Percentiles rank a stretch among this genome's conserved stretches.
phyloP scores from a whole-genome alignment of 2,888 invertebrate species.

The Tetrapedia diversipes region DNA sequence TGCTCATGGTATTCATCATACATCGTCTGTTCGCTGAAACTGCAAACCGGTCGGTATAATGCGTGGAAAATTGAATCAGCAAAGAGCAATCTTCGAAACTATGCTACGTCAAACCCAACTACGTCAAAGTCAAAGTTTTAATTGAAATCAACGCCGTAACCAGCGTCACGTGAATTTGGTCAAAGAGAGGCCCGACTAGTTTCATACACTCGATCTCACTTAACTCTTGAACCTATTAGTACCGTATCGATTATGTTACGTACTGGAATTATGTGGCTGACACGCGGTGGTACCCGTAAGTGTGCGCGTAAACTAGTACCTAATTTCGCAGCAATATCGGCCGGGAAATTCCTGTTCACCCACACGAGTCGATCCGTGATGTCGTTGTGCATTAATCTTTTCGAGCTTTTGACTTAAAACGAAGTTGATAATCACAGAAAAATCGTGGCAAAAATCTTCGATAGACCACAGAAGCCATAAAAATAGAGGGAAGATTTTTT shows the following conservation, averaged over 20 bases:
- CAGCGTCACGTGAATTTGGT: conserved; percentile 66
- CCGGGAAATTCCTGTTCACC: conserved; percentile 6
- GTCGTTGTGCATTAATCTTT: conserved; percentile 14
- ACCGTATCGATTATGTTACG: conserved; percentile 61
- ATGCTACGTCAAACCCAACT: conserved; percentile 35
- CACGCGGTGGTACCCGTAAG: conserved; percentile 41
- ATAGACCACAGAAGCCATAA: too few species aligned
- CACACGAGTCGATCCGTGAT: conserved; percentile 3
- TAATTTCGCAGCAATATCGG: conserved; percentile 46
- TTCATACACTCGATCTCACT: conserved; percentile 62
- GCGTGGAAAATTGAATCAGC: conserved; percentile 56
- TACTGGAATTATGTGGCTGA: conserved; percentile 52
- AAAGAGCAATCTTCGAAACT: conserved; percentile 61
- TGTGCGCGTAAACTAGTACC: conserved; percentile 38
- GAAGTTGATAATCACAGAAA: too few species aligned
- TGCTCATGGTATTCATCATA: neutral
- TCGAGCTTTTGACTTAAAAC: neutral
- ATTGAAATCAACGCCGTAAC: conserved; percentile 67
- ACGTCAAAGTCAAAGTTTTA: conserved; percentile 68
- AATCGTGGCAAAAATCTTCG: too few species aligned
- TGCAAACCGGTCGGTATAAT: conserved; percentile 25
- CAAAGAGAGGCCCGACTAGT: conserved; percentile 61
- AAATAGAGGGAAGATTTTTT: neutral
- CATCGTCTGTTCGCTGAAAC: neutral
- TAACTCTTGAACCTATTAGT: conserved; percentile 65